A percentile compares a stretch with the other conserved stretches of the same genome.
These are phyloP conservation scores for Bombylius major DNA, from an alignment of 2,888 invertebrate genomes.

Conservation along the genomic window DNA sequence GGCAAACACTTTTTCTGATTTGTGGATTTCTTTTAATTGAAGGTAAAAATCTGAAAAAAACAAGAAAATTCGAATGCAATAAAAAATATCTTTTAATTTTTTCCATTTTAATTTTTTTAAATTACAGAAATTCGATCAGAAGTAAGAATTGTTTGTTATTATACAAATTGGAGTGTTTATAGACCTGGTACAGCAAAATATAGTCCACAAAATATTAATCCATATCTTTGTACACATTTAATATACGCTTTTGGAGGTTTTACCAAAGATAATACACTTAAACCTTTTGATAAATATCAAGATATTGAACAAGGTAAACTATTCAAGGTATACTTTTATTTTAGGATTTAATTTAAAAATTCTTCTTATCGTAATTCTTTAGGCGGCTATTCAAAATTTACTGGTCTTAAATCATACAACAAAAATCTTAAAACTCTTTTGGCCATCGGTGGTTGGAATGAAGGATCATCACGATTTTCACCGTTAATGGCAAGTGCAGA, in stretches of 20 bases:
- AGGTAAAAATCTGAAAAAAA: conserved; percentile 24
- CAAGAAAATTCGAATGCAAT: background rate
- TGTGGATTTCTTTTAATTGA: conserved; percentile 26
- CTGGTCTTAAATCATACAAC: conserved; percentile 84
- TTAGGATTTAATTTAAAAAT: background rate
- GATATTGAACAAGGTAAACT: conserved; percentile 81
- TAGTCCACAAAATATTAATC: conserved; percentile 88
- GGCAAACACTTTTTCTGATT: conserved; percentile 30
- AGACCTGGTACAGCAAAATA: conserved; percentile 82
- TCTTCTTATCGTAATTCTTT: background rate
- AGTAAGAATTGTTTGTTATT: conserved; percentile 77
- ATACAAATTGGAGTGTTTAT: conserved; percentile 90
- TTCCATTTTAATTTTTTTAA: background rate
- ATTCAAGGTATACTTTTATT: background rate
- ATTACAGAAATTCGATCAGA: conserved; percentile 37
- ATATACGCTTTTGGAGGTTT: conserved; percentile 89
- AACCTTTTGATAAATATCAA: conserved; percentile 90
- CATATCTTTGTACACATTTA: conserved; percentile 85
- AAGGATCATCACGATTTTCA: conserved; percentile 76
- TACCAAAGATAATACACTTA: conserved; percentile 79
- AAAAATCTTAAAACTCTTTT: conserved; percentile 80
- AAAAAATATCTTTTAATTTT: background rate
- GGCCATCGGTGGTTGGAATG: conserved; percentile 90
- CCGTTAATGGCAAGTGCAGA: conserved; percentile 73
- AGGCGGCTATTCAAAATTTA: conserved; percentile 93